Evolutionary conservation across 2,797 vertebrate genomes (phyloP), one percentile per base, ranked within the genome.

Genomic region (Artibeus lituratus): DNA sequence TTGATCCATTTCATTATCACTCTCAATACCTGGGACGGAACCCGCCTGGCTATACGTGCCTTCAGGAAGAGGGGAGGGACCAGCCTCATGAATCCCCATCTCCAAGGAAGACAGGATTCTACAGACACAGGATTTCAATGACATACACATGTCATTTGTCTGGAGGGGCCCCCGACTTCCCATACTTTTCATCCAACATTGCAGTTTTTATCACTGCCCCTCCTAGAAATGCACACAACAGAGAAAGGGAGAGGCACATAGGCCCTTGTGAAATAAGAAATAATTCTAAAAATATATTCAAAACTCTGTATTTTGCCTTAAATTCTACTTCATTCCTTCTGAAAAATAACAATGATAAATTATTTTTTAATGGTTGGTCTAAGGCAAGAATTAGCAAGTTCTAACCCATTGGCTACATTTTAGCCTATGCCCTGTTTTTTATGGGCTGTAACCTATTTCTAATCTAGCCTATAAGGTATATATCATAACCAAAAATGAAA

Each of bases 321-420:
- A 82, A 21, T 59, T 87, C 10, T 77, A 85, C 19, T 65, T 32
- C 47, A 57, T 74, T 87, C 9, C 47, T 89, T 91, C 69, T 84
- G 12, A 67, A 93, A 96, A 92, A 42, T 49, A 18, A 96, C 26
- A 91, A 73, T 32, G 90, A 84, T 74, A 94, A 93, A 39, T 83
- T 15, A 94, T 39, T 74, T 80, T 90, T 92, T 39, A 55, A 32
- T 35, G 49, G 88, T 18, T 90, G 10, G 91, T 76, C 19, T 76
- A 65, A 95, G 10, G 15, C 14, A 83, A 76, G 10, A 1, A 15
- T 83, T 69, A 95, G 53, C 57, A 94, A 91, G 69, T 76, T 78
- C 57, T 42, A n/a, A 49, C 5, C 55, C 37, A 47, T 59, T 1
- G 57, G 7, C 14, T 53, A 93, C 37, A 89, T 93, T 37, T 37